These are phyloP conservation scores for Anabacerthia variegaticeps DNA, from an alignment of 2,797 vertebrate species.

Conservation along the genomic window DNA sequence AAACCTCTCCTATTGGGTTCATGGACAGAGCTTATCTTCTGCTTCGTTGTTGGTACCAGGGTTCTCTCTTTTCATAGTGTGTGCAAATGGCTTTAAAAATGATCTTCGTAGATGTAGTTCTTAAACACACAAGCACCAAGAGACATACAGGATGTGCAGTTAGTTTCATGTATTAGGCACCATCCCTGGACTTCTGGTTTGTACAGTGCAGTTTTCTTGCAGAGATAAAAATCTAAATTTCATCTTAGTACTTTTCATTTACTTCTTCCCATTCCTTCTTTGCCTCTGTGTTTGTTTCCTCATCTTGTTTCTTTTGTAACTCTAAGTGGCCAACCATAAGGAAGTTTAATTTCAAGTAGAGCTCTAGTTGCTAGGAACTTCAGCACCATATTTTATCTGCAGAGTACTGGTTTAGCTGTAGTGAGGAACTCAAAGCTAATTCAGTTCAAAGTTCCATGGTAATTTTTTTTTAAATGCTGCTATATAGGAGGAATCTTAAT, in stretches of 20 bases:
- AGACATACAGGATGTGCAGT: not conserved
- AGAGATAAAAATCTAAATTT: not conserved
- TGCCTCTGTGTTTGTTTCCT: not conserved
- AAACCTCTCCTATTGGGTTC: not conserved
- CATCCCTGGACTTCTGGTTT: not conserved
- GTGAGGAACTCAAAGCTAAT: not conserved
- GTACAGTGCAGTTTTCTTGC: not conserved
- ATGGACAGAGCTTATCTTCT: constrained; percentile 23
- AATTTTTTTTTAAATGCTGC: not conserved
- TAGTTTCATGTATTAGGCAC: not conserved
- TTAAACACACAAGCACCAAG: not conserved
- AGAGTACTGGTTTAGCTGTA: not conserved
- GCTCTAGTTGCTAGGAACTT: not conserved
- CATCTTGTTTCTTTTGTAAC: not conserved
- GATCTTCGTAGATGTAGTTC: not conserved
- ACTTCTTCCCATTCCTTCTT: not conserved
- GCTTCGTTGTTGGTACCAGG: constrained; percentile 63
- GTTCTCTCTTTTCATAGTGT: constrained; percentile 60
- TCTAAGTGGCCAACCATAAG: not conserved
- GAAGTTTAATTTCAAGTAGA: not conserved
- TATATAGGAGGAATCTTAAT: not conserved
- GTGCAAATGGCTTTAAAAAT: constrained; percentile 77
- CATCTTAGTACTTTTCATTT: not conserved
- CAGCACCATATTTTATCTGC: not conserved
- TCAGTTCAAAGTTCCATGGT: not conserved